Evolutionary conservation across 1,140 invertebrate genomes (phyloP).

Genomic region (Halesus radiatus): DNA sequence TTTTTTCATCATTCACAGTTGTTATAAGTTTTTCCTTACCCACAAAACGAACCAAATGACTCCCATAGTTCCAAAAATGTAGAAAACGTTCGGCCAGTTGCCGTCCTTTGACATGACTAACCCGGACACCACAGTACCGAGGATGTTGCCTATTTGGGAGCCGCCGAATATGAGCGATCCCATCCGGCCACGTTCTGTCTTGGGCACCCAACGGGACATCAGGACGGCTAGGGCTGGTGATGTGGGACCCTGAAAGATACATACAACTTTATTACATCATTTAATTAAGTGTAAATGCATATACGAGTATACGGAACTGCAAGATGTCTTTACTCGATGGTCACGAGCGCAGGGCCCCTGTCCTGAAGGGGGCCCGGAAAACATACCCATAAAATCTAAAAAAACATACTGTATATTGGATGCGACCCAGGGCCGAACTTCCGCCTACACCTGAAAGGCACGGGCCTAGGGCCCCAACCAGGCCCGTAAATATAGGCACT

Average conservation of each 20-base stretch:
- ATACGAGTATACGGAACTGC: no score
- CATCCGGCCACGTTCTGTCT: conserved; percentile 78
- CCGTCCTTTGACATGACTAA: conserved; percentile 74
- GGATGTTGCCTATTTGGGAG: conserved; percentile 80
- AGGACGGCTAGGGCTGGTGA: conserved; percentile 72
- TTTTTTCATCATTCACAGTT: no score
- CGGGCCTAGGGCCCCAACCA: no score
- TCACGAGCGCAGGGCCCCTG: no score
- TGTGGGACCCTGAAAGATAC: conserved; percentile 38
- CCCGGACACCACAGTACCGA: conserved; percentile 80
- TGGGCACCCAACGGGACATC: conserved; percentile 81
- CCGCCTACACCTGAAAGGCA: no score
- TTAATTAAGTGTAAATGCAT: no score
- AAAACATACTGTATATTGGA: no score
- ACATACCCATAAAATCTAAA: no score
- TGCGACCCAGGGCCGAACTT: no score
- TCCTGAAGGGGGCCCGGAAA: no score
- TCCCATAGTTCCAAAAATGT: conserved; percentile 84
- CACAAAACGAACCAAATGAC: conserved; percentile 81
- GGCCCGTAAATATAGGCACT: no score
- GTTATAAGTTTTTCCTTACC: conserved; percentile 65
- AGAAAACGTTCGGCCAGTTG: conserved; percentile 85
- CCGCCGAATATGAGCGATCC: conserved; percentile 82
- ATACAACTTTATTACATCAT: background rate
- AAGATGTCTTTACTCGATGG: no score